Base-by-base conservation (phyloP, 2,113 vertebrate genomes). In the Erpornis zantholeuca region DNA sequence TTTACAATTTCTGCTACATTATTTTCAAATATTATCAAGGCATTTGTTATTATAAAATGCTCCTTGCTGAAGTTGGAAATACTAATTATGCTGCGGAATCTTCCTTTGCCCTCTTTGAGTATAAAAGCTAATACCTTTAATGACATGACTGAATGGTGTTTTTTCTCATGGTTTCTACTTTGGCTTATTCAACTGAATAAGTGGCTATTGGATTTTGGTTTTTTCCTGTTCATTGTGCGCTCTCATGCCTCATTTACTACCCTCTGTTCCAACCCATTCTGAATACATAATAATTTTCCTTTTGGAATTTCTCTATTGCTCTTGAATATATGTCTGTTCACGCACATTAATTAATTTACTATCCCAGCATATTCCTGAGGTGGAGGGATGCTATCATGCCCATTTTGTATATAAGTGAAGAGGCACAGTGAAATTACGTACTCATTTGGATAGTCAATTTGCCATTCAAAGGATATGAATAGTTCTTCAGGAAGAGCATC, bases 1-100 rank as follows among this genome's bases (percentile, higher is more conserved):
- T n/a, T n/a, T n/a, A n/a, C n/a, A 52, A 82, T 93, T 93, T 94
- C 84, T 95, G 82, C 63, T 72, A 57, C 15, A 49, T 86, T 66
- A 71, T 72, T 92, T 38, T 73, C 17, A 75, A 56, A 52, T 65
- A 94, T 64, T 87, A 81, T 54, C 54, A 75, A 85, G 49, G 68
- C 54, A 72, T 57, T 73, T 95, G 59, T 71, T 63, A 25, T 61
- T 45, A 35, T 47, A 64, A 86, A 95, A 79, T 77, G 33, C 36
- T 94, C 35, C 76, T 94, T 91, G 54, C 72, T 93, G 94, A 64
- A 95, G 61, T 4, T 78, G 54, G 69, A 65, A 89, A 84, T 64
- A 42, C 14, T 57, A 23, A 36, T 7, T 49, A 25, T 57, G 19
- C 28, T 31, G 5, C 56, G 44, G 60, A 66, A 82, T 71, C 76